These are phyloP conservation scores for Drosophila erecta DNA, from an alignment of 1,140 invertebrate species.

Conservation along the genomic window DNA sequence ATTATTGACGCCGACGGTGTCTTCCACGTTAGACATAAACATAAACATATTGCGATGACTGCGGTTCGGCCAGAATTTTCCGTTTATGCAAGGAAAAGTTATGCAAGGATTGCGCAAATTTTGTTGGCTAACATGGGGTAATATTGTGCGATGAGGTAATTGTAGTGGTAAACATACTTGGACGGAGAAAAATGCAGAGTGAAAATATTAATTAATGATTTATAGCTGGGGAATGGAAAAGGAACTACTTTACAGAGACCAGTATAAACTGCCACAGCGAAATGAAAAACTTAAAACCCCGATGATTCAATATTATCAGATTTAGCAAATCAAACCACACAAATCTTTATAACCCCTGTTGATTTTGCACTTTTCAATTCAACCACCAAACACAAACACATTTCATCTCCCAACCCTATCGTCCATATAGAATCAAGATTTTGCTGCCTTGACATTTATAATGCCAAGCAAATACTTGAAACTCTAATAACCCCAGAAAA, in stretches of 20 bases:
- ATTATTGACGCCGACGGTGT: constrained; percentile 40
- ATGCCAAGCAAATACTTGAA: constrained; percentile 18
- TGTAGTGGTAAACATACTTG: neutral
- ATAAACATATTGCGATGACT: constrained; percentile 32
- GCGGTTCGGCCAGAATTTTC: constrained; percentile 24
- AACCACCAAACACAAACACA: constrained; percentile 17
- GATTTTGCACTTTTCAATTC: constrained; percentile 1
- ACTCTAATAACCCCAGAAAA: constrained; percentile 26
- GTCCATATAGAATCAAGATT: neutral
- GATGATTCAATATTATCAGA: neutral
- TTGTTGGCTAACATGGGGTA: constrained; percentile 40
- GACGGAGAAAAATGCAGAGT: neutral
- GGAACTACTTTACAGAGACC: neutral
- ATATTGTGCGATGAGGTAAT: constrained; percentile 20
- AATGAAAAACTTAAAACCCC: neutral
- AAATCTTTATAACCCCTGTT: constrained; percentile 6
- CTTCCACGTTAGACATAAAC: constrained; percentile 32
- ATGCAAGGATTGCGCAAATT: constrained; percentile 50
- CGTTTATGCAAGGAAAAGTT: constrained; percentile 56
- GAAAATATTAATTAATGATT: neutral
- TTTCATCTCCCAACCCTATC: constrained; percentile 15
- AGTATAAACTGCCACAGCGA: neutral
- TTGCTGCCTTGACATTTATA: constrained; percentile 39
- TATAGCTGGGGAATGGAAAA: neutral
- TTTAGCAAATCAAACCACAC: neutral